Evolutionary conservation across 2,113 vertebrate species (phyloP), one percentile per base, ranked within the genome.

Genomic region (Toxotes chatareus): DNA sequence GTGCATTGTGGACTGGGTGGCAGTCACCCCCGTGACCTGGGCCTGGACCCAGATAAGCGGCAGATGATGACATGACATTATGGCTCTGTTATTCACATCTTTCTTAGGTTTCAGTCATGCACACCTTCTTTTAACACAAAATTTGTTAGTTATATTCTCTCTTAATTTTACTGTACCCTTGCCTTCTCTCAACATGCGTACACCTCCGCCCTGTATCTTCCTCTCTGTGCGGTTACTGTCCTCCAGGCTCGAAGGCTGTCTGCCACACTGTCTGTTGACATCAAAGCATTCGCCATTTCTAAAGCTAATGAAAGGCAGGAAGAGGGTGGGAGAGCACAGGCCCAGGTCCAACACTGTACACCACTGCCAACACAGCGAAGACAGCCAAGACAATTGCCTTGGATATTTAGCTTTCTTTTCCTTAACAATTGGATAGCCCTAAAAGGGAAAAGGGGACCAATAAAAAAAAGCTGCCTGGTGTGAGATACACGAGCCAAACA

Each of bases 271-370:
- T 93, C 93, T 93, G 90, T 65, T 70, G 73, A 94, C 92, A 91
- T 95, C 91, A 95, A 94, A 95, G 90, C 82, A 0, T 12, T 67
- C n/a, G 13, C 36, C 9, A 40, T 82, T 75, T 84, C 78, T 78
- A 38, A 36, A 61, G 79, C 67, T 49, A 71, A 82, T 90, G 90
- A 95, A 93, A 93, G 89, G 84, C 91, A 93, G 94, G 94, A 95
- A 94, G 89, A 85, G 88, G 93, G 93, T 89, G 88, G 92, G 91
- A 87, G 56, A 83, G 80, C 44, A 78, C 75, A 63, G 76, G 17
- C 80, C 49, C 7, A 12, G 31, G 76, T 86, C 70, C 83, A 92
- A 49, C 38, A 21, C 81, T 74, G 66, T 66, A 76, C 80, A 81
- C 56, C 4, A 55, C 82, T 81, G 83, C 89, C 87, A 88, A 74